Evolutionary conservation across 1,140 invertebrate genomes (phyloP).

Genomic region (Pogonognathellus flavescens): DNA sequence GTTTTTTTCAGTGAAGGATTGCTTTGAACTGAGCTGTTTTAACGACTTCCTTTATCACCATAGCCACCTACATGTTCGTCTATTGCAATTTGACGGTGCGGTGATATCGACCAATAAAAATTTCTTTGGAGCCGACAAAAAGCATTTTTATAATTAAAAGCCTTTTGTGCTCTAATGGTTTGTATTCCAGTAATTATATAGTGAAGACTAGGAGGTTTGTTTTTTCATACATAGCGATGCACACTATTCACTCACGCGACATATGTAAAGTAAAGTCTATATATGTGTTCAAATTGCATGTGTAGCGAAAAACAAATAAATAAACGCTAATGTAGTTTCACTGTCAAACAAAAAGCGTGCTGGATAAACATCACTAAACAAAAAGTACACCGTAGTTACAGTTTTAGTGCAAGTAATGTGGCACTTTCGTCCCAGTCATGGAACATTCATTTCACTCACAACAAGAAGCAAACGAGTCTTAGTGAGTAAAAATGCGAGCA

Average conservation of each 20-base stretch:
- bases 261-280: neutral
- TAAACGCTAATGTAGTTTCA: constrained; percentile 20
- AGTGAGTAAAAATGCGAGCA: too few species aligned
- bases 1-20: too few species aligned
- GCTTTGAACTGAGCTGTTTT: too few species aligned
- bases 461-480: too few species aligned
- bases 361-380: too few species aligned
- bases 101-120: neutral
- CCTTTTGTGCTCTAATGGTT: constrained; percentile 13
- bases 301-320: constrained; percentile 24
- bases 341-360: constrained; percentile 2
- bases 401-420: too few species aligned
- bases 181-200: constrained; percentile 17
- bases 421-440: too few species aligned
- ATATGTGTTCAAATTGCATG: neutral
- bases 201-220: neutral
- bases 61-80: too few species aligned
- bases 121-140: constrained; percentile 14
- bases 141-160: constrained; percentile 43
- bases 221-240: neutral
- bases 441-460: too few species aligned
- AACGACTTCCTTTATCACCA: too few species aligned
- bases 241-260: neutral
- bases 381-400: too few species aligned
- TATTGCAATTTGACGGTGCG: neutral